A percentile compares a stretch with the other conserved stretches of the same genome.
phyloP scores from a whole-genome alignment of 2,113 vertebrate genomes.

The Siphamia tubifer region DNA sequence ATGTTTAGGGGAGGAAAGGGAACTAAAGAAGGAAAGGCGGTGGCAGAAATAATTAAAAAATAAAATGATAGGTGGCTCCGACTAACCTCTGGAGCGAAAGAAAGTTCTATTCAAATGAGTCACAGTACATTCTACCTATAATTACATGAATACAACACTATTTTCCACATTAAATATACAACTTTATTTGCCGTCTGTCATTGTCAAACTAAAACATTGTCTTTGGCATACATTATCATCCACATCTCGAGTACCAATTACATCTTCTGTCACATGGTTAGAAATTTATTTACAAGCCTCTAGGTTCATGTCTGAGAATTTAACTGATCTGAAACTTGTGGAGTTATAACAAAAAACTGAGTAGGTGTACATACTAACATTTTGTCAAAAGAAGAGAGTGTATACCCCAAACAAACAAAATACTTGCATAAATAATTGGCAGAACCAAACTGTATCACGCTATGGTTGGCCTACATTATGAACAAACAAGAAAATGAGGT shows the following conservation, averaged over 20 bases:
- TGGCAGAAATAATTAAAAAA: neutral
- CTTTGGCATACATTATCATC: too few species aligned
- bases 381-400: neutral
- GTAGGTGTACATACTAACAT: neutral
- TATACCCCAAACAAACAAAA: neutral
- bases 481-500: neutral
- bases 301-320: neutral
- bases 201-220: too few species aligned
- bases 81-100: neutral
- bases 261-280: neutral
- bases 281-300: neutral
- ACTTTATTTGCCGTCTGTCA: too few species aligned
- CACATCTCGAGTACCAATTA: neutral
- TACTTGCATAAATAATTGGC: neutral
- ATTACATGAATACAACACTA: too few species aligned
- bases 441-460: neutral
- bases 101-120: neutral
- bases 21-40: neutral
- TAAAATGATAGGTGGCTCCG: constrained; percentile 2
- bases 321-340: neutral
- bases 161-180: too few species aligned
- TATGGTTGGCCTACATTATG: neutral
- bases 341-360: neutral
- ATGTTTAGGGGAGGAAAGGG: neutral
- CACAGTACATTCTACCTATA: neutral